phyloP scores from a whole-genome alignment of 1,140 invertebrate genomes.

The Drosophila arawakana region DNA sequence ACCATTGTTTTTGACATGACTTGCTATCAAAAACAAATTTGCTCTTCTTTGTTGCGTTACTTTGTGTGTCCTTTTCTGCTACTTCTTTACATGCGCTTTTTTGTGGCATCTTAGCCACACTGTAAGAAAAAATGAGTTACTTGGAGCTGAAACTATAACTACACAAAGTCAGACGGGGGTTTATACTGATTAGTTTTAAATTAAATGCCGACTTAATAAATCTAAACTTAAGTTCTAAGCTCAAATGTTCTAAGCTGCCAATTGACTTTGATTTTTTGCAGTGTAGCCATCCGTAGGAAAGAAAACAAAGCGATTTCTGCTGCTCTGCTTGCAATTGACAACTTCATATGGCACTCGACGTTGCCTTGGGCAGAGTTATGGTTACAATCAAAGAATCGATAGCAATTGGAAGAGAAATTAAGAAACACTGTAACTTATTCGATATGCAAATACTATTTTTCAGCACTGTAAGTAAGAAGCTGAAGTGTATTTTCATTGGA shows the following conservation, averaged over 20 bases:
- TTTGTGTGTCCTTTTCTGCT: slow-evolving; percentile 35
- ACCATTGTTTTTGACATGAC: slow-evolving; percentile 81
- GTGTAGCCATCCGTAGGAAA: slow-evolving; percentile 1
- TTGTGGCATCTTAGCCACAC: too few species aligned
- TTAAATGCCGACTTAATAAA: too few species aligned
- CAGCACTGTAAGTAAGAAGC: too few species aligned
- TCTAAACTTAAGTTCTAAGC: too few species aligned
- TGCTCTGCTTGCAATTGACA: slow-evolving; percentile 39
- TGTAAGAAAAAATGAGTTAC: too few species aligned
- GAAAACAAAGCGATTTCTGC: slow-evolving; percentile 1
- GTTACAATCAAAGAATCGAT: background rate
- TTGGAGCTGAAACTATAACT: too few species aligned
- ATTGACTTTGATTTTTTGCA: too few species aligned
- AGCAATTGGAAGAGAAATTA: background rate
- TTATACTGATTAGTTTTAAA: too few species aligned
- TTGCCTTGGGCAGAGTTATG: slow-evolving; percentile 14
- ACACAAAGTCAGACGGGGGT: too few species aligned
- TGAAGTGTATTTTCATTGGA: too few species aligned
- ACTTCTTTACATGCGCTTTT: background rate
- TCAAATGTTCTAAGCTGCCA: too few species aligned
- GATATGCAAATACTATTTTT: background rate
- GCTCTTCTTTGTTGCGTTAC: slow-evolving; percentile 74
- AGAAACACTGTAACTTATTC: background rate
- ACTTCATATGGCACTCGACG: slow-evolving; percentile 30
- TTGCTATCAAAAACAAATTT: slow-evolving; percentile 83